Conservation (phyloP, 2,113 vertebrate species). For the Lucifuga dentata region DNA sequence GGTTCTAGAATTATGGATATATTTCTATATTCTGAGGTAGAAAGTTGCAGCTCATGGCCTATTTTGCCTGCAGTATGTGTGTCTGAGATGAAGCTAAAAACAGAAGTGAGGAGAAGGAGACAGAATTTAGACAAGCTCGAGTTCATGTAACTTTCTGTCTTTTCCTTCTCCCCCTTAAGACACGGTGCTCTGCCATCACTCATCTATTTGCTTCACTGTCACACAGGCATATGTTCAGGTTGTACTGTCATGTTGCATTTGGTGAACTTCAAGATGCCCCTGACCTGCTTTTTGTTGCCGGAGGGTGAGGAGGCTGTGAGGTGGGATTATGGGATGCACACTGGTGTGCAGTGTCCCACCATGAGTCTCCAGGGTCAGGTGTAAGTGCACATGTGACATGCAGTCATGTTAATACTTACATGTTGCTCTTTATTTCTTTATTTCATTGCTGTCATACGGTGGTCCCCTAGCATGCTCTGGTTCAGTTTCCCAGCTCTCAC, state of each 20-base stretch:
- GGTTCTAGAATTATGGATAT: neutral
- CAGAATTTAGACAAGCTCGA: conserved; percentile 17
- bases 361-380: conserved; percentile 70
- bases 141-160: conserved; percentile 27
- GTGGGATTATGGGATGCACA: conserved; percentile 46
- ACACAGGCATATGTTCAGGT: conserved; percentile 73
- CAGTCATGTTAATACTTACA: conserved; percentile 65
- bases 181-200: conserved; percentile 68
- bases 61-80: neutral
- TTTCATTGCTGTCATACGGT: conserved; percentile 58
- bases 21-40: neutral
- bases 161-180: conserved; percentile 51
- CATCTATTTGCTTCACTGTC: conserved; percentile 75
- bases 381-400: conserved; percentile 62
- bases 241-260: conserved; percentile 79
- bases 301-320: conserved; percentile 58
- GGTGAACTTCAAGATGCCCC: conserved; percentile 76
- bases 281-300: conserved; percentile 75
- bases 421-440: conserved; percentile 67
- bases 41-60: neutral
- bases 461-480: conserved; percentile 71
- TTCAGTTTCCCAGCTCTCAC: conserved; percentile 81
- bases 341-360: conserved; percentile 61
- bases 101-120: conserved; percentile 3
- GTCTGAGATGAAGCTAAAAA: conserved; percentile 20